Evolutionary conservation across 1,140 invertebrate genomes (phyloP).

Genomic region (Polypedilum vanderplanki): DNA sequence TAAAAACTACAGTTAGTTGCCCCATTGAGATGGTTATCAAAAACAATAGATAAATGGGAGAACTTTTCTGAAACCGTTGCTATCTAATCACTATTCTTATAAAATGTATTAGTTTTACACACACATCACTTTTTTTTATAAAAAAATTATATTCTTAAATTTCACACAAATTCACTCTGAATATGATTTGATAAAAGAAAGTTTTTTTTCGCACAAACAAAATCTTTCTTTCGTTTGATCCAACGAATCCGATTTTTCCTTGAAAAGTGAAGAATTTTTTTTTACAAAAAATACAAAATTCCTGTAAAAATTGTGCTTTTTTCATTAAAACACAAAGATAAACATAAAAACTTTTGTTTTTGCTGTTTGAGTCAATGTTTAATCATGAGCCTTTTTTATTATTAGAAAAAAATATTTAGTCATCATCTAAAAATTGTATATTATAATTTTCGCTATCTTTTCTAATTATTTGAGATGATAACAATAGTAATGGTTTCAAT

Average conservation of each 20-base stretch:
- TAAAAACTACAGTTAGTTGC: background rate
- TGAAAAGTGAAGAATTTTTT: background rate
- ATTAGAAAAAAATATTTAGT: too few relatives aligned
- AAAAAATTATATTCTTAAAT: background rate
- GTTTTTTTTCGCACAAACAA: background rate
- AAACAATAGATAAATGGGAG: background rate
- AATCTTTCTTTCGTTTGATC: background rate
- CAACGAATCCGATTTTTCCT: slow-evolving; percentile 11
- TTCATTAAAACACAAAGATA: background rate
- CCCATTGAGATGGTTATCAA: background rate
- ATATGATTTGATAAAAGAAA: background rate
- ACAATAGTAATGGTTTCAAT: background rate
- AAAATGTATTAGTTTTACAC: background rate
- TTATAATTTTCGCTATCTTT: too few relatives aligned
- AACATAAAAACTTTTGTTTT: background rate
- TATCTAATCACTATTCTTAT: background rate
- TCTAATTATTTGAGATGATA: background rate
- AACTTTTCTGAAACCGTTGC: slow-evolving; percentile 28
- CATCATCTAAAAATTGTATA: too few relatives aligned
- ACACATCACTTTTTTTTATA: background rate
- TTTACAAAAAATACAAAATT: background rate
- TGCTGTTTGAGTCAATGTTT: background rate
- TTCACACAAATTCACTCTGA: background rate
- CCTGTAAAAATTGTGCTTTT: background rate
- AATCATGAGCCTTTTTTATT: background rate